phyloP scores from a whole-genome alignment of 2,797 vertebrate genomes.

The Myotis myotis region DNA sequence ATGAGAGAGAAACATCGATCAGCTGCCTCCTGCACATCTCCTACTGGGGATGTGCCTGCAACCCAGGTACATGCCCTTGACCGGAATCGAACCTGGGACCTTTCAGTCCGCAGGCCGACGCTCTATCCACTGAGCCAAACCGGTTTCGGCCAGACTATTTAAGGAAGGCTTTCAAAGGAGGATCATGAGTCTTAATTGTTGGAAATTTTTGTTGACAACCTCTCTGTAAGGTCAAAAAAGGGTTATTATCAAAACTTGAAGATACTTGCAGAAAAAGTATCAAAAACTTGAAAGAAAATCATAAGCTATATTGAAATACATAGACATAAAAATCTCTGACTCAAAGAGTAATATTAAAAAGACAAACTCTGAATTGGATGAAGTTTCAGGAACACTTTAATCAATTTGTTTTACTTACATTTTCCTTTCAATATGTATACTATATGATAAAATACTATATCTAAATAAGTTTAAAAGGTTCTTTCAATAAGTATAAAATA shows the following conservation, averaged over 20 bases:
- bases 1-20: too few relatives aligned
- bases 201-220: slow-evolving; percentile 13
- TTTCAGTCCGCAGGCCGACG: too few relatives aligned
- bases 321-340: neutral
- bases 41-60: too few relatives aligned
- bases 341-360: neutral
- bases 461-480: neutral
- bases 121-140: too few relatives aligned
- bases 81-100: too few relatives aligned
- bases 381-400: slow-evolving; percentile 19
- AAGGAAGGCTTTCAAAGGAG: neutral
- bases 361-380: neutral
- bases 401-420: neutral
- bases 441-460: neutral
- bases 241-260: neutral
- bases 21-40: too few relatives aligned
- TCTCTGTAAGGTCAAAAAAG: neutral
- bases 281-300: slow-evolving; percentile 40
- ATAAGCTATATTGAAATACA: neutral
- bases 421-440: neutral
- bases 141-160: neutral
- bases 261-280: neutral
- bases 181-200: neutral
- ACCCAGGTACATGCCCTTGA: too few relatives aligned
- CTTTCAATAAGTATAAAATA: slow-evolving; percentile 18